Evolutionary conservation across 1,140 invertebrate species (phyloP), one percentile per base, ranked within the genome.

Genomic region (Conus betulinus): DNA sequence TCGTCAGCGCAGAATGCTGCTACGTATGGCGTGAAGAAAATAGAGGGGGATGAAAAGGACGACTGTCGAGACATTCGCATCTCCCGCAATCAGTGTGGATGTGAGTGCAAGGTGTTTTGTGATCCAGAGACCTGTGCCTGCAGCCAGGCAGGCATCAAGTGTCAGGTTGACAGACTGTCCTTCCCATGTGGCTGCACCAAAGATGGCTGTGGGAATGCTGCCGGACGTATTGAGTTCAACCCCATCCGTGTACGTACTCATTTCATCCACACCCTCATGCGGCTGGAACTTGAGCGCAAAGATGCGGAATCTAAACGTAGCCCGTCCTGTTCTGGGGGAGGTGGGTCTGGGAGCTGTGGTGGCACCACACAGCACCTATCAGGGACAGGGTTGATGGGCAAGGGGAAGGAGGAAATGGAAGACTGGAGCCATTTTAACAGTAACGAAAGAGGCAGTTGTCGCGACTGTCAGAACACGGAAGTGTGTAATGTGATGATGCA

Each of bases 161-260:
- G 98, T 94, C 98, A 99, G 96, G 98, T 99, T 39, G 98, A 99
- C 95, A 96, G 98, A 89, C 96, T 98, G 76, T 98, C 98, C 93
- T 99, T 99, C 95, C 99, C 99, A 0, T 99, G 99, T 95, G 98
- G 98, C 39, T 99, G 99, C 95, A 97, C 97, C 0, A 97, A 98
- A 90, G 98, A 99, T 92, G 98, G 98, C 82, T 99, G 99, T 95
- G 97, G 97, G 60, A 99, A 99, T 95, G 97, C 97, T 5, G 97
- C 97, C 84, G 99, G 99, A 11, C 96, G 99, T 87, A 98, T 99
- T 89, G 99, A 99, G 94, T 99, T 99, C 92, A 99, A 99, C 95
- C 98, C 98, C 0, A 97, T 98, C 55, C 96, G 98, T 87, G 99
- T 99, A 5, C 96, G 98, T 84, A 99, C 98, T n/a, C 99, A 99